Evolutionary conservation across 2,113 vertebrate genomes (phyloP).

Genomic region (Naja naja): DNA sequence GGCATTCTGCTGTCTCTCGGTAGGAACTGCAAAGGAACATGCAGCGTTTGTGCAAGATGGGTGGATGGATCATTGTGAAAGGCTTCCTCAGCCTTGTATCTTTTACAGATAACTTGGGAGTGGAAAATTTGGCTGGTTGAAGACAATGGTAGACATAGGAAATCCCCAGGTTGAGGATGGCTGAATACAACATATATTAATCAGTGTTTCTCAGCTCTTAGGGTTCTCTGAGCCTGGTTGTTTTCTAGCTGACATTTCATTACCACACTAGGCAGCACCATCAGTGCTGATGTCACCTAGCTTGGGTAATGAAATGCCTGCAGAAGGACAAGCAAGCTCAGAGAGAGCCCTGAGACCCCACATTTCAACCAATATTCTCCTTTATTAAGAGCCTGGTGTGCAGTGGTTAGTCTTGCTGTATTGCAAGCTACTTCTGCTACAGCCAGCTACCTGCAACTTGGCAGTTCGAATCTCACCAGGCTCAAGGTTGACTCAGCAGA

Average conservation of each 20-base stretch:
- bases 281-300: background rate
- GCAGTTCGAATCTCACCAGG: too few relatives aligned
- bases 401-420: too few relatives aligned
- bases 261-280: background rate
- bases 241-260: background rate
- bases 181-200: background rate
- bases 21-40: constrained; percentile 31
- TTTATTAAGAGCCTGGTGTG: too few relatives aligned
- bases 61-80: background rate
- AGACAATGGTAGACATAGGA: background rate
- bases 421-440: too few relatives aligned
- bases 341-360: too few relatives aligned
- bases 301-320: background rate
- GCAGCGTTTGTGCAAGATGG: background rate
- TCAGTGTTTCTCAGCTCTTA: background rate
- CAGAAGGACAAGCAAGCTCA: background rate
- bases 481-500: too few relatives aligned
- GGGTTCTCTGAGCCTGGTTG: background rate
- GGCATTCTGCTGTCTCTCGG: constrained; percentile 85
- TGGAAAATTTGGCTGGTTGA: background rate
- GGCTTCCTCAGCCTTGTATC: background rate
- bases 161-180: background rate
- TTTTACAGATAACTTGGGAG: background rate
- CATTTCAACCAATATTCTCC: background rate
- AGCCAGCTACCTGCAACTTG: too few relatives aligned